Conservation (phyloP, 2,797 vertebrate species). For the Limnodromus scolopaceus region DNA sequence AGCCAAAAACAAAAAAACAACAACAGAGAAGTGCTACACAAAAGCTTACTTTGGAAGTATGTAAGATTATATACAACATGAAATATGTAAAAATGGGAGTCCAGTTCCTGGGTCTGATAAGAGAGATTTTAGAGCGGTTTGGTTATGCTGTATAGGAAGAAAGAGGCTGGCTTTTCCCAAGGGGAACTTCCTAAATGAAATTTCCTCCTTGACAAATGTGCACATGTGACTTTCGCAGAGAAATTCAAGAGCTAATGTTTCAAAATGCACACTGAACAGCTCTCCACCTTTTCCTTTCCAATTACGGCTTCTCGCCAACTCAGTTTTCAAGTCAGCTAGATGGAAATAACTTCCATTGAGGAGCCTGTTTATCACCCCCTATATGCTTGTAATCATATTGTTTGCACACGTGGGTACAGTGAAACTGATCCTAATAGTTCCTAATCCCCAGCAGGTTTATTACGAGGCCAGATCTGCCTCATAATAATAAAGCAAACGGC, state of each 20-base stretch:
- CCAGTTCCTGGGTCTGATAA: neutral
- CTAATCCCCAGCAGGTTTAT: neutral
- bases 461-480: neutral
- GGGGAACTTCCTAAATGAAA: neutral
- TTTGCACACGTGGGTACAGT: neutral
- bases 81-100: neutral
- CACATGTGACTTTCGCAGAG: fast-evolving
- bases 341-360: neutral
- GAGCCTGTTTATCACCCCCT: neutral
- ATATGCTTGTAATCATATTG: neutral
- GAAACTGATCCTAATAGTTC: neutral
- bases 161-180: neutral
- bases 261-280: neutral
- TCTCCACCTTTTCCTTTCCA: neutral
- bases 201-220: fast-evolving
- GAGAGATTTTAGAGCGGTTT: neutral
- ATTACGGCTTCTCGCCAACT: fast-evolving
- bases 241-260: neutral
- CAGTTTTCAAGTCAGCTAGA: neutral
- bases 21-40: neutral
- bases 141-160: neutral
- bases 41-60: neutral
- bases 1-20: neutral
- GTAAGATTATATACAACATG: neutral
- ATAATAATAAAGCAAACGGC: neutral